These are phyloP conservation scores for Dryococelus australis DNA, from an alignment of 2,888 invertebrate genomes.

Conservation along the genomic window DNA sequence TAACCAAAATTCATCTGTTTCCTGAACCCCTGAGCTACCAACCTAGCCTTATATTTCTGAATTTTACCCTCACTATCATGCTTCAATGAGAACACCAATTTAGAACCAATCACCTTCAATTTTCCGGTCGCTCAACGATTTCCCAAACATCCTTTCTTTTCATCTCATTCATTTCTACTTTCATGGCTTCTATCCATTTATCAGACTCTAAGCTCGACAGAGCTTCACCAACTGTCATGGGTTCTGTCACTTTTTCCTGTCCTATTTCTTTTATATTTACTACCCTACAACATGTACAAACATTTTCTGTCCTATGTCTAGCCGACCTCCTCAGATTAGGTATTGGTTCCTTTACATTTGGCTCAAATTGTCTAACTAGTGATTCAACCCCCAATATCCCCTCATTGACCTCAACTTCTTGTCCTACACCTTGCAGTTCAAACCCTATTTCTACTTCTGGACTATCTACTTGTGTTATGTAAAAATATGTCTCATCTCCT, in stretches of 20 bases:
- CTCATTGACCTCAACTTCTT: neutral
- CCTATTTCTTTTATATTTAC: constrained; percentile 10
- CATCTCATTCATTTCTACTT: no score
- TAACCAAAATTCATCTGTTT: constrained; percentile 29
- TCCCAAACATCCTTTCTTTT: no score
- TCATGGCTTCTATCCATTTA: no score
- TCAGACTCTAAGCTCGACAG: no score
- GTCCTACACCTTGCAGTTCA: neutral
- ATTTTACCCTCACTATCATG: constrained; percentile 18
- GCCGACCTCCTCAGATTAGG: constrained; percentile 20
- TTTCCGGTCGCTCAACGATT: constrained; percentile 27
- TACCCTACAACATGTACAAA: constrained; percentile 28
- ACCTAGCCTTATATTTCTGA: constrained; percentile 25
- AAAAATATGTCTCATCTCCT: constrained; percentile 3
- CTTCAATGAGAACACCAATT: constrained; percentile 28
- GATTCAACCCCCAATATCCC: constrained; percentile 20
- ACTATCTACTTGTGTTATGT: neutral
- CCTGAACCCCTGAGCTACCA: neutral
- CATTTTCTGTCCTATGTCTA: constrained; percentile 29
- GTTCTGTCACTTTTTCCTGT: no score
- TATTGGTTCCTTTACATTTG: neutral
- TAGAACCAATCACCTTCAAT: constrained; percentile 23
- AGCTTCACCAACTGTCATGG: no score
- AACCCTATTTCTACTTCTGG: constrained; percentile 11
- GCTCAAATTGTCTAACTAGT: neutral